Conservation (phyloP, 2,888 invertebrate genomes). For the Osedax frankpressi region DNA sequence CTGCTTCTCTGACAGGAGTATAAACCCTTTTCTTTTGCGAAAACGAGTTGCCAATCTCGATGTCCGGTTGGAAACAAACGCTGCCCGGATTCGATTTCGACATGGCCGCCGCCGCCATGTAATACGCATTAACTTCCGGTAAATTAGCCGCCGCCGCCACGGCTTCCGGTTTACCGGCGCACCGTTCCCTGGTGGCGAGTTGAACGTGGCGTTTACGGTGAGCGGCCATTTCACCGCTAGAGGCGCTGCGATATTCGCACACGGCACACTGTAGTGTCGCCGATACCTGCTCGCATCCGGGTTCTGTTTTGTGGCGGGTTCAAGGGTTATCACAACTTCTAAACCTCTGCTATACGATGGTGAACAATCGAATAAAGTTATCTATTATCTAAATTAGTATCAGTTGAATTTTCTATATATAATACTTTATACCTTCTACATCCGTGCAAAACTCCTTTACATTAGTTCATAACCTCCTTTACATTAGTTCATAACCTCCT, state of each 20-base stretch:
- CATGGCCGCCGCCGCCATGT: not conserved
- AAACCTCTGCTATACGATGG: too few relatives aligned
- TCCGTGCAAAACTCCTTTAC: too few relatives aligned
- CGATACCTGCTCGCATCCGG: too few relatives aligned
- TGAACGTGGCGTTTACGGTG: not conserved
- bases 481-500: too few relatives aligned
- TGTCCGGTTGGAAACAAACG: not conserved
- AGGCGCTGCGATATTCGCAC: not conserved
- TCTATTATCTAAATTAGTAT: too few relatives aligned
- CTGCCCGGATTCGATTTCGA: not conserved
- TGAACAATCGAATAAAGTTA: too few relatives aligned
- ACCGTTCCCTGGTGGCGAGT: not conserved
- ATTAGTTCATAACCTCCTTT: too few relatives aligned
- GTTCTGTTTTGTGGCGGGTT: too few relatives aligned
- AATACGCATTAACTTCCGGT: not conserved
- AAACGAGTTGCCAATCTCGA: not conserved
- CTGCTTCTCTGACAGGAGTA: conserved; percentile 27
- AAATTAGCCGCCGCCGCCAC: not conserved
- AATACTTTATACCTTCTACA: too few relatives aligned
- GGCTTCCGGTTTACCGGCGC: not conserved
- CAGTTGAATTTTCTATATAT: too few relatives aligned
- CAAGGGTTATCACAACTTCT: too few relatives aligned
- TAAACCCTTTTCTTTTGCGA: conserved; percentile 4
- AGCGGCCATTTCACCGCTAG: not conserved
- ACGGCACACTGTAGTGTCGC: too few relatives aligned